Base-by-base conservation (phyloP, 2,113 vertebrate genomes). In the Carassius gibelio region DNA sequence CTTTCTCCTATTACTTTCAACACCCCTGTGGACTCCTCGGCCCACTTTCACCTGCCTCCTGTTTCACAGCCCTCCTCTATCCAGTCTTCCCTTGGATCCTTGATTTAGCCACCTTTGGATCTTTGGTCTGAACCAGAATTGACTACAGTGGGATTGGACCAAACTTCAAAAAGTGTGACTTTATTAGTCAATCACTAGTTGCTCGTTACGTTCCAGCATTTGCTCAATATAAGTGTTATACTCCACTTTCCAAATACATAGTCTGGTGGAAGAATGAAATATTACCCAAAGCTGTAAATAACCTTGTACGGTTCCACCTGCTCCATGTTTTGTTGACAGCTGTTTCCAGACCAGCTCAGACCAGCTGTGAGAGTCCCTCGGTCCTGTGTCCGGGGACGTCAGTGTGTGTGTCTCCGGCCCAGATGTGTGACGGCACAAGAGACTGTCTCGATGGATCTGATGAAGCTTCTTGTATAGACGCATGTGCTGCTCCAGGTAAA, bases 381-480 rank as follows among this genome's bases (percentile, higher is more conserved):
- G 23, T 94, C 11, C 89, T 82, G 48, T 98, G 96, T 90, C 93
- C 5, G 2, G 91, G 94, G 0, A 93, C 93, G n/a, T 86, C 91
- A 0, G 88, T 86, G 19, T 88, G 87, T 64, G 34, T 88, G 15
- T 74, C 87, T 30, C 26, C 13, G 5, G 23, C n/a, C 45, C 66
- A 86, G 45, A 9, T 88, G 52, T 88, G 87, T 84, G 87, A 88
- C 7, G 82, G 85, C 76, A 88, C n/a, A 68, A 83, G 26, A 0
- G 89, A 97, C 95, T 42, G 74, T 84, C 34, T 0, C 88, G 90
- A 72, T 42, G 92, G 23, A 36, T 86, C 81, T 97, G 97, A 64
- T 57, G 84, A 1, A 45, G 75, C 0, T 23, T 85, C 0, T 92
- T 97, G 86, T 50, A 4, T 84, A 81, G 45, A 68, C 52, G n/a